These are phyloP conservation scores for Hemicordylus capensis DNA, from an alignment of 2,113 vertebrate genomes.

Conservation along the genomic window DNA sequence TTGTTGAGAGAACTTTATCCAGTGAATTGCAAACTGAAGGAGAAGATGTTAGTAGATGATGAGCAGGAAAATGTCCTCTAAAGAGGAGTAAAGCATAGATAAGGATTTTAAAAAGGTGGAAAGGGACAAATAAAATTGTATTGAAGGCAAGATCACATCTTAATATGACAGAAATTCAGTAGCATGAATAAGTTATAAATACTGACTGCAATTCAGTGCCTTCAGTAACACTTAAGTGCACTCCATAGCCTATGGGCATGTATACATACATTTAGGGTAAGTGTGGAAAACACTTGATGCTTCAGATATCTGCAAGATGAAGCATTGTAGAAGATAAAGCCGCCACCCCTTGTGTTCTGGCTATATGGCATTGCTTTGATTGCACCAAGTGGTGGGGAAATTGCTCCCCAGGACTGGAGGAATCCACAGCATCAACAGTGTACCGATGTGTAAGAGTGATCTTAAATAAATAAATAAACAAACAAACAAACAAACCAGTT, in stretches of 20 bases:
- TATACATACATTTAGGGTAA: not conserved
- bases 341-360: not conserved
- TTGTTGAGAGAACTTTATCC: not conserved
- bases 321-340: not conserved
- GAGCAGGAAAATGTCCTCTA: not conserved
- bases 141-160: not conserved
- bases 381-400: not conserved
- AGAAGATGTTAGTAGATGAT: not conserved
- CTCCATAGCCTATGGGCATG: too few relatives aligned
- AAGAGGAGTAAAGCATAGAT: not conserved
- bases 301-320: not conserved
- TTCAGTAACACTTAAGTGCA: not conserved
- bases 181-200: not conserved
- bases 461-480: too few relatives aligned
- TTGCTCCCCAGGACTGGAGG: not conserved
- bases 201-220: not conserved
- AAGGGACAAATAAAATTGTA: not conserved
- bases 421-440: not conserved
- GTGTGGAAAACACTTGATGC: not conserved
- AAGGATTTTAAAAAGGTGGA: not conserved
- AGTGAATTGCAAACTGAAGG: not conserved
- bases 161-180: not conserved
- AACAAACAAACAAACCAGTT: not conserved
- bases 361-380: not conserved
- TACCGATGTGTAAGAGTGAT: too few relatives aligned